Conservation (phyloP, 2,797 vertebrate genomes). For the Catostomus latipinnis region DNA sequence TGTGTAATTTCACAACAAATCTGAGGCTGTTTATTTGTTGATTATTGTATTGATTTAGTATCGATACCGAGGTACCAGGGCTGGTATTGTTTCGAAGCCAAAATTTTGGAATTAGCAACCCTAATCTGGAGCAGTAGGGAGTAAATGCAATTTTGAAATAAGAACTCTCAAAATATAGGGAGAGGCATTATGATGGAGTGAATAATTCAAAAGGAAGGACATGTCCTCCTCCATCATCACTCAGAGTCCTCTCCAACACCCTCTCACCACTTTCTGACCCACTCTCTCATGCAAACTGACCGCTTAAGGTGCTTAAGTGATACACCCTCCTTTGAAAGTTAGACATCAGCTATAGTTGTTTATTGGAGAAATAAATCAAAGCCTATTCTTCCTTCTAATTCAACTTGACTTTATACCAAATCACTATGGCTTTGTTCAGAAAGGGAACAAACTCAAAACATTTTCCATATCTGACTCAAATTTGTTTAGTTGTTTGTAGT, state of each 20-base stretch:
- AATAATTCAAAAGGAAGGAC: slow-evolving; percentile 55
- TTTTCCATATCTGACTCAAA: too few species aligned
- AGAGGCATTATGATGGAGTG: slow-evolving; percentile 47
- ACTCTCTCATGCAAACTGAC: slow-evolving; percentile 21
- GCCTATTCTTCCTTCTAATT: neutral
- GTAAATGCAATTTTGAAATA: slow-evolving; percentile 24
- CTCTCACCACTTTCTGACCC: slow-evolving; percentile 27
- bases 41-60: too few species aligned
- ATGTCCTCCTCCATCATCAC: slow-evolving; percentile 26
- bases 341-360: slow-evolving; percentile 1
- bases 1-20: too few species aligned
- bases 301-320: slow-evolving; percentile 31
- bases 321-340: slow-evolving; percentile 14
- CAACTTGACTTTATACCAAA: neutral
- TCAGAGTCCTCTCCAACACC: slow-evolving; percentile 33
- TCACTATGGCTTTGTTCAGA: too few species aligned
- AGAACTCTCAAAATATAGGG: slow-evolving; percentile 39
- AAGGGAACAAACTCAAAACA: too few species aligned
- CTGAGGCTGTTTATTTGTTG: too few species aligned
- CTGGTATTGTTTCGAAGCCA: too few species aligned
- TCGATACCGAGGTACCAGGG: too few species aligned
- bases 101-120: too few species aligned
- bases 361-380: slow-evolving; percentile 2
- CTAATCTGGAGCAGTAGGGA: neutral
- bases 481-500: too few species aligned